Evolutionary conservation across 2,113 vertebrate species (phyloP).

Genomic region (Platysteira castanea): DNA sequence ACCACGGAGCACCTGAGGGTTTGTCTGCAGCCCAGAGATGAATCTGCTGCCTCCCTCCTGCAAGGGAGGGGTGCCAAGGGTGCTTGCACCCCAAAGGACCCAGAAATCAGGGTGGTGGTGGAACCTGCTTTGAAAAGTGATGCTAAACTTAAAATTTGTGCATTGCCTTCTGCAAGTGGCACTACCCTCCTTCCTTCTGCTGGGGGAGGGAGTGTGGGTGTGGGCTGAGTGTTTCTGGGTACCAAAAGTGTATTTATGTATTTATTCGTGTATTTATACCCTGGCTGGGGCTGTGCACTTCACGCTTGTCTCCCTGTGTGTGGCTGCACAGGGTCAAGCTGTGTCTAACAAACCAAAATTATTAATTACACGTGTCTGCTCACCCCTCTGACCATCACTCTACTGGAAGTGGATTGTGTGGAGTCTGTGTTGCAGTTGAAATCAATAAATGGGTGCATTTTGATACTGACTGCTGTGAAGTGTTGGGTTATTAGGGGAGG

Average conservation of each 20-base stretch:
- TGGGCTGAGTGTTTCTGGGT: background rate
- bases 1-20: accelerated
- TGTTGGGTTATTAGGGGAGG: background rate
- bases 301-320: background rate
- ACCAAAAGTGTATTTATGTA: background rate
- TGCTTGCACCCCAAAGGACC: background rate
- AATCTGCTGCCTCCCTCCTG: background rate
- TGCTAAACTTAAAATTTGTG: background rate
- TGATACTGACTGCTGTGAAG: background rate
- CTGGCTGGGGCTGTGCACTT: background rate
- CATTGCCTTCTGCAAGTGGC: background rate
- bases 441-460: slow-evolving; percentile 41
- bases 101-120: background rate
- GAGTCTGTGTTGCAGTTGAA: background rate
- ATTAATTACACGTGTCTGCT: background rate
- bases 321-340: background rate
- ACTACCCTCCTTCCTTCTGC: too few species aligned
- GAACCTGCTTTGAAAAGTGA: background rate
- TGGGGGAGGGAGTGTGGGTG: background rate
- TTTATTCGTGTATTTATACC: background rate
- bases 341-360: background rate
- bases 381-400: background rate
- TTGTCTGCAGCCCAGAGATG: background rate
- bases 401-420: background rate
- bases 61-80: too few species aligned